Evolutionary conservation across 2,888 invertebrate genomes (phyloP).

Genomic region (Cheilosia scutellata): DNA sequence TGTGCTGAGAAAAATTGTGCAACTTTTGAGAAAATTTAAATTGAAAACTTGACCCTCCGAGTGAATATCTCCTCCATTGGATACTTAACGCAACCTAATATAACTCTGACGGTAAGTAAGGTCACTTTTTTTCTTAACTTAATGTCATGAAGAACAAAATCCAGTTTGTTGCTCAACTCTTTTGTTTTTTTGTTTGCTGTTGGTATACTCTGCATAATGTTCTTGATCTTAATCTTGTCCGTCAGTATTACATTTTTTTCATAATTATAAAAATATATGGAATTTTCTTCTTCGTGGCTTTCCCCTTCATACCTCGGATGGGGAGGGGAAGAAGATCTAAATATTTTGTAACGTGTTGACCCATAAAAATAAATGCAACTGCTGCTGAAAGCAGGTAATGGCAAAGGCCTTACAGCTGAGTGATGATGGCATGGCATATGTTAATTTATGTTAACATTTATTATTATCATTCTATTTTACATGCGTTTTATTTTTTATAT

Average conservation of each 20-base stretch:
- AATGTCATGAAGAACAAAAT: conserved; percentile 12
- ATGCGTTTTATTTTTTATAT: conserved; percentile 12
- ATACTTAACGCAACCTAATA: conserved; percentile 25
- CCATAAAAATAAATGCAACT: conserved; percentile 66
- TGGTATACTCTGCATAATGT: neutral
- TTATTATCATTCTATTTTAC: conserved; percentile 46
- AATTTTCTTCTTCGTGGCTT: conserved; percentile 25
- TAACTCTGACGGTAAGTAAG: conserved; percentile 49
- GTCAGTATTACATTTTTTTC: conserved; percentile 30
- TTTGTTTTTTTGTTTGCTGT: conserved; percentile 19
- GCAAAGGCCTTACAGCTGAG: conserved; percentile 38
- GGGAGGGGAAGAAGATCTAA: conserved; percentile 41
- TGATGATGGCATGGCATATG: conserved; percentile 34
- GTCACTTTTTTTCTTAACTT: conserved; percentile 27
- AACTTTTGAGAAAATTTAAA: conserved; percentile 6
- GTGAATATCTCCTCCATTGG: conserved; percentile 49
- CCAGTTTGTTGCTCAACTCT: conserved; percentile 57
- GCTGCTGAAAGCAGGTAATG: conserved; percentile 34
- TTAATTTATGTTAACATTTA: conserved; percentile 67
- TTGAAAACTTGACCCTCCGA: neutral
- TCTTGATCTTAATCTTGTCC: conserved; percentile 37
- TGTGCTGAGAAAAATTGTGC: conserved; percentile 50
- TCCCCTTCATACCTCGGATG: neutral
- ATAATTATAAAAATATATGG: conserved; percentile 42
- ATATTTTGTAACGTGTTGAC: conserved; percentile 71